A percentile compares a stretch with the other conserved stretches of the same genome.
phyloP scores from a whole-genome alignment of 1,140 invertebrate genomes.

The Gryllus bimaculatus region DNA sequence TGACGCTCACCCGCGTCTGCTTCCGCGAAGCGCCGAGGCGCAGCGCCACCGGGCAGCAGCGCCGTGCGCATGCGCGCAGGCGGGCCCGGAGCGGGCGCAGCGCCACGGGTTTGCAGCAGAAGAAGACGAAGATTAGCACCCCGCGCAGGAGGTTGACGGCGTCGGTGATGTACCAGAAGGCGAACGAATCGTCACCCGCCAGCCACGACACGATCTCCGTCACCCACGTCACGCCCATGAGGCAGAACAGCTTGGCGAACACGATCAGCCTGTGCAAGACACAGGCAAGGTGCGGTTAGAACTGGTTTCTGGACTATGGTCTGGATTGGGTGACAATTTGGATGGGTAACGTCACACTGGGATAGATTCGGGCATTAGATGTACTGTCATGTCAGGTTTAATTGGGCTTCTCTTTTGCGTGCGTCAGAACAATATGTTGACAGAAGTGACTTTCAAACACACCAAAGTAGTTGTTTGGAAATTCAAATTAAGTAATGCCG shows the following conservation, averaged over 20 bases:
- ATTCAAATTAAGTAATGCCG: no score
- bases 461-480: no score
- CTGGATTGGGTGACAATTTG: no score
- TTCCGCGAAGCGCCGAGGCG: no score
- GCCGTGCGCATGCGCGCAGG: not conserved
- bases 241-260: conserved; percentile 35
- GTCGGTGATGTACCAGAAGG: conserved; percentile 34
- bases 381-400: no score
- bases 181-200: conserved; percentile 23
- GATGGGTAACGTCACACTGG: no score
- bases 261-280: conserved; percentile 30
- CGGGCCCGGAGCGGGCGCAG: conserved; percentile 8
- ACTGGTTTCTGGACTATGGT: no score
- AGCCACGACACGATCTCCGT: conserved; percentile 35
- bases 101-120: conserved; percentile 31
- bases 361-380: no score
- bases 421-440: no score
- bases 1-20: not conserved
- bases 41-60: not conserved
- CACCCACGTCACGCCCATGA: conserved; percentile 38
- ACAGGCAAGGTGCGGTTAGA: no score
- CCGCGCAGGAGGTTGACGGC: conserved; percentile 35
- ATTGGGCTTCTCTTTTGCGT: no score
- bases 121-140: conserved; percentile 37
- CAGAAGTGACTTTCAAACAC: no score